A percentile compares a stretch with the other conserved stretches of the same genome.
Evolutionary conservation across 2,113 vertebrate genomes (phyloP).

Genomic region (Puma concolor): DNA sequence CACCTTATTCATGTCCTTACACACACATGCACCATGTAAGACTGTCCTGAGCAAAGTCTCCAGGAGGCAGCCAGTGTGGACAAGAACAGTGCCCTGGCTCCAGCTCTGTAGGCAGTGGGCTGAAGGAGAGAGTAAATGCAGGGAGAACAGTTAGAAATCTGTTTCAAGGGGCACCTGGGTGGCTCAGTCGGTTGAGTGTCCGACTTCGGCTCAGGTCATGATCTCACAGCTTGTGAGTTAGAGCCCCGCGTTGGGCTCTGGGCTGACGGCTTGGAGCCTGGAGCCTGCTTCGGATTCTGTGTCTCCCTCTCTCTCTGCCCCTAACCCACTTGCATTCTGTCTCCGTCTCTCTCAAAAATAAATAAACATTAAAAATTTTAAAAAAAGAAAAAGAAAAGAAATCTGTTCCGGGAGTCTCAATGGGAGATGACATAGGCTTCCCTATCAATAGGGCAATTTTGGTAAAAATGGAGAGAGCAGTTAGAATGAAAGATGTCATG

Average conservation of each 20-base stretch:
- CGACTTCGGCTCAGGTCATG: too few relatives aligned
- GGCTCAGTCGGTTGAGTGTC: too few relatives aligned
- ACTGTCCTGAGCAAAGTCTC: neutral
- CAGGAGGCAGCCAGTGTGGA: neutral
- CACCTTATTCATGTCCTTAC: neutral
- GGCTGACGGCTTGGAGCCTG: too few relatives aligned
- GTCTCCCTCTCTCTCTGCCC: too few relatives aligned
- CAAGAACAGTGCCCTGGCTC: neutral
- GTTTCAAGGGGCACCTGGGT: too few relatives aligned
- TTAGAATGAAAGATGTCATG: neutral
- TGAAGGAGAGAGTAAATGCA: neutral
- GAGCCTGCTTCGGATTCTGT: too few relatives aligned
- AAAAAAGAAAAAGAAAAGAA: too few relatives aligned
- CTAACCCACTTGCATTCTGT: too few relatives aligned
- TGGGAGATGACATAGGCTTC: neutral
- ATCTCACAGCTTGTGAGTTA: too few relatives aligned
- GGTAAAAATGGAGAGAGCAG: neutral
- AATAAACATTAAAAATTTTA: too few relatives aligned
- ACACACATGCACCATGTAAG: accelerated
- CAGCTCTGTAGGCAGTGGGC: neutral
- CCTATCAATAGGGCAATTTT: neutral
- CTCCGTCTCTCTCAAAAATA: too few relatives aligned
- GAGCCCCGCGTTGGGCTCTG: too few relatives aligned
- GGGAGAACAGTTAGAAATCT: neutral
- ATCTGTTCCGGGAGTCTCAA: neutral